Base-by-base conservation (phyloP, 92 coral and sea anemone genomes). In the Bergia sp. region DNA sequence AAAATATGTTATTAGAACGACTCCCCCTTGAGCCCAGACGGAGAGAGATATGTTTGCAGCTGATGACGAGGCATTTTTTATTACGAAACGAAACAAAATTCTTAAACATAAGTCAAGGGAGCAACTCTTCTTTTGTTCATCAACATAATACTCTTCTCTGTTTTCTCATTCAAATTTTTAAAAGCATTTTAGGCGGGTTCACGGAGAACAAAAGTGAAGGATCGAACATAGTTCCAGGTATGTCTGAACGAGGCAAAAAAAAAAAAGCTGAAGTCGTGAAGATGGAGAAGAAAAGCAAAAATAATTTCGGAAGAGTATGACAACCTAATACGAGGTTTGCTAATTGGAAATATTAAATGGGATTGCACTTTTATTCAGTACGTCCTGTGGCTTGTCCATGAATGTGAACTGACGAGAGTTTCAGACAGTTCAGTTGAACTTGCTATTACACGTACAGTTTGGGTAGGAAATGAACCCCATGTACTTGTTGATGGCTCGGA, bases 391-490 rank as follows among this genome's bases (percentile, higher is more conserved):
- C 74, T 67, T 6, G 74, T 67, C 10, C 74, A 67, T 4, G 74
- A 67, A 11, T 67, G 74, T 67, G 38, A 67, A 21, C 74, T 67
- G 38, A 1, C 74, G n/a, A n/a, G n/a, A n/a, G n/a, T n/a, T n/a
- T n/a, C n/a, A 67, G 21, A 67, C 74, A 67, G 3, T 67, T 67
- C 74, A 67, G 74, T 67, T 67, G 74, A 37, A n/a, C 74, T 67
- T 67, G 74, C 74, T 67, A 5, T 67, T 6, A 67, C 74, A 21
- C 36, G 74, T 21, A 67, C 74, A 21, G 74, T 67, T 21, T 67
- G 74, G 74, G 9, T 67, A 21, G 9, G 37, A 67, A 67, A 67
- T 67, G 74, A n/a, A 5, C 38, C 38, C 10, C 74, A 67, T 23
- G 75, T 69, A 5, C 75, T 69, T 7, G 75, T 69, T 5, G 23